Evolutionary conservation across 2,797 vertebrate species (phyloP), one percentile per base, ranked within the genome.

Genomic region (Tachyglossus aculeatus): DNA sequence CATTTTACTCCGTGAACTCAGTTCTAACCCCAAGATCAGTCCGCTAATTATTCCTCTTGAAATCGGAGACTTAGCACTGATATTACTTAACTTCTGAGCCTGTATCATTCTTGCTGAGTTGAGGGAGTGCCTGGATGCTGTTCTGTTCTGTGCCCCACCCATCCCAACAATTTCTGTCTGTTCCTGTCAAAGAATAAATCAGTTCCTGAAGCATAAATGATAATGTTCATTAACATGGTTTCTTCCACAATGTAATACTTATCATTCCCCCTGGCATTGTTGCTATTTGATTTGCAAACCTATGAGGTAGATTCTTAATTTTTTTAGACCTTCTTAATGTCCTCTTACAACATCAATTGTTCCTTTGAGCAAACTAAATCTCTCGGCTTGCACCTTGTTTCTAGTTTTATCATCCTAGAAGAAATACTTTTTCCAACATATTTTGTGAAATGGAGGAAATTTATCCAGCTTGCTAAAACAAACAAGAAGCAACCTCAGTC

Each of bases 301-400:
- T 24, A 58, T 53, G 51, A 68, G 74, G 80, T 61, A 53, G 74
- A 74, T 58, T 72, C 51, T 57, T 78, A 58, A 81, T 82, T 70
- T 69, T 51, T 76, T 80, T 37, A 75, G 58, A 53, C 58, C 65
- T 78, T 58, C 57, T 81, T 78, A 77, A 74, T 78, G 54, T 66
- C 68, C 15, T 32, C 4, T 2, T 18, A 16, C 11, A 33, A 40
- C 54, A 45, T 82, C 84, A 74, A 69, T 50, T 74, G 69, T 54
- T 56, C 56, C 69, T 84, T 67, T 37, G 82, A 72, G 63, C 71
- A 80, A 78, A 78, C 57, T 71, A 80, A 74, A 67, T 81, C 77
- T 73, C 74, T 81, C 57, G 76, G 60, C 54, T n/a, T 70, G 67
- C 11, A 60, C 29, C 68, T 60, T 51, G 58, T 78, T 84, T 82